Base-by-base conservation (phyloP, 2,113 vertebrate species). In the Tychaedon coryphoeus region DNA sequence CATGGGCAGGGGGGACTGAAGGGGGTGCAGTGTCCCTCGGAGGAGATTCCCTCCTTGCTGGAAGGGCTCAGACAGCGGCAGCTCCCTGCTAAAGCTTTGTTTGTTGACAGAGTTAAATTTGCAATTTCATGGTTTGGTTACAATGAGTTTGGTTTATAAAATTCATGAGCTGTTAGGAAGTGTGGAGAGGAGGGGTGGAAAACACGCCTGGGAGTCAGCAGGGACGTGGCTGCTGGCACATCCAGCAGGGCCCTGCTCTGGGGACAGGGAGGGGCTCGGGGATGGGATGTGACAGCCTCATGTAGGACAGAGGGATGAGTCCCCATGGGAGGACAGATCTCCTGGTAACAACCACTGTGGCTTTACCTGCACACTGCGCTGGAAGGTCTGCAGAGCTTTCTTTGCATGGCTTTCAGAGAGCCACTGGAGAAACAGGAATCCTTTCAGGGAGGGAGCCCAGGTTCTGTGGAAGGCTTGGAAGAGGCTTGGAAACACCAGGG, bases 81-180 rank as follows among this genome's bases (percentile, higher is more conserved):
- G 70, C 56, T 60, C 91, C 56, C 42, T 77, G 73, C 64, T 53
- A 31, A 76, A 84, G 82, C 72, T 91, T 87, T 94, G 90, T 92
- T 97, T 94, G 88, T 95, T 96, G 93, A 96, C 88, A 22, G 92
- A 95, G 88, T 93, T 94, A 81, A 92, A 91, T 95, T 77, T 96
- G 91, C 88, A 95, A 89, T 97, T 97, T 96, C 94, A 96, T 97
- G 88, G 76, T 95, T 97, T 97, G 86, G 77, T 97, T 97, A 80
- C 95, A 97, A 88, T 88, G 91, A 95, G 88, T 90, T 95, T 72
- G 90, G 78, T 91, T 96, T 96, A 93, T 96, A 92, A 96, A 96
- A 95, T 97, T 96, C 76, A 92, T 79, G 87, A 95, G 91, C 79
- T 96, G 81, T 91, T 93, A 57, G 85, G 90, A 85, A 71, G 88